Conservation (phyloP, 35 echinoderm and acorn worm species). For the Acanthaster planci region DNA sequence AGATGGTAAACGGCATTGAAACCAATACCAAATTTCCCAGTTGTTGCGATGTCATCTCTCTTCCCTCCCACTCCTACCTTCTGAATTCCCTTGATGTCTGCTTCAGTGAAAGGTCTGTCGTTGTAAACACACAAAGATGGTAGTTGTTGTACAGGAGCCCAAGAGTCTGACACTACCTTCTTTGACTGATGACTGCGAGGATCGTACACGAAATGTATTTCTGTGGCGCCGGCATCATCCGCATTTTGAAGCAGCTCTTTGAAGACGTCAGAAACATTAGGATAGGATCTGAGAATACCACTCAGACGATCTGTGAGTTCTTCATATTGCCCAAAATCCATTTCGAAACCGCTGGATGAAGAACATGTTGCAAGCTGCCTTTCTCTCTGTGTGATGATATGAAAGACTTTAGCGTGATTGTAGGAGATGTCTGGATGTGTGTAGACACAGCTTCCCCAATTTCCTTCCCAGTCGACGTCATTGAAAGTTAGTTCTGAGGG, state of each 20-base stretch:
- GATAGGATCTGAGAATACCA: constrained; percentile 62
- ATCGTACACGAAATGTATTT: constrained; percentile 77
- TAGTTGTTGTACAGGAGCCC: constrained; percentile 56
- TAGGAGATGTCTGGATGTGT: background rate
- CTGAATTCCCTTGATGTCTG: constrained; percentile 81
- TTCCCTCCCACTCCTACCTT: constrained; percentile 75
- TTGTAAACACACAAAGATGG: constrained; percentile 81
- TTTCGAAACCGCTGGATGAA: constrained; percentile 11
- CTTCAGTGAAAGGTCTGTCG: constrained; percentile 74
- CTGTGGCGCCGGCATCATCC: constrained; percentile 73
- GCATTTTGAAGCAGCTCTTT: constrained; percentile 94
- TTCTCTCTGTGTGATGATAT: constrained; percentile 15
- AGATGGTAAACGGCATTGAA: constrained; percentile 89
- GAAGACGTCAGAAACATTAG: constrained; percentile 49
- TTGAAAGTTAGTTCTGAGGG: constrained; percentile 16
- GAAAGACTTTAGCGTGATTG: background rate
- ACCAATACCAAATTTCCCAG: constrained; percentile 78
- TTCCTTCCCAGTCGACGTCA: constrained; percentile 13
- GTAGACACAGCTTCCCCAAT: background rate
- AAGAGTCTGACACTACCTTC: constrained; percentile 45
- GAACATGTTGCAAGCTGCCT: constrained; percentile 20
- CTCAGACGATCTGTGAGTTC: constrained; percentile 59
- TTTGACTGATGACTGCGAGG: constrained; percentile 39
- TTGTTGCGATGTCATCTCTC: constrained; percentile 43
- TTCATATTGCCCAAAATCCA: constrained; percentile 80